Evolutionary conservation across 2,888 invertebrate genomes (phyloP).

Genomic region (Euphydryas editha): DNA sequence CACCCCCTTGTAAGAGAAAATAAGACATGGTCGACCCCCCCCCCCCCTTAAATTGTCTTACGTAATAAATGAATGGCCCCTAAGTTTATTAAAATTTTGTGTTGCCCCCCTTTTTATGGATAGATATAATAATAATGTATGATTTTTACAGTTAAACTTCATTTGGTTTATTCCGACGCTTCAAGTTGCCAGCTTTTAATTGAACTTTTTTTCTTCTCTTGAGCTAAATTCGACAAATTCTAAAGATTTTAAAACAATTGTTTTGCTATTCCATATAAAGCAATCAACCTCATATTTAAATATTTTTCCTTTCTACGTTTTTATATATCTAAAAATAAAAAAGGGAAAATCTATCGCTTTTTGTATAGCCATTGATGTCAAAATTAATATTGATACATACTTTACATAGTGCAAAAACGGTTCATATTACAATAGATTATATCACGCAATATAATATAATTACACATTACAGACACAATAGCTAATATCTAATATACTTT

Average conservation of each 20-base stretch:
- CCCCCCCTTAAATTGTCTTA: no score
- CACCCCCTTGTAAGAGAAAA: no score
- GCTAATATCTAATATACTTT: constrained; percentile 3
- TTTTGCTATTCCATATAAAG: no score
- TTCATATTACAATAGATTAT: constrained; percentile 1
- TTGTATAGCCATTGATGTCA: background rate
- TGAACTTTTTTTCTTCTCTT: background rate
- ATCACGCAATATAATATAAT: background rate
- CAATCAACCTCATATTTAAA: background rate
- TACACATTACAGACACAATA: constrained; percentile 1
- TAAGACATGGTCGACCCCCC: no score
- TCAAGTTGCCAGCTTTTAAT: background rate
- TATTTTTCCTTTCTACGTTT: background rate
- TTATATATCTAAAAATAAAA: background rate
- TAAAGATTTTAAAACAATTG: background rate
- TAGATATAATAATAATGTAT: no score
- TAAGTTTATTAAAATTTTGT: background rate
- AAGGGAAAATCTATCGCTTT: background rate
- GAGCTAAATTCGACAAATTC: no score
- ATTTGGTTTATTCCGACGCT: background rate
- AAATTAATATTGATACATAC: constrained; percentile 1
- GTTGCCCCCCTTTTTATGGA: background rate
- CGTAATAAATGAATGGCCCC: no score
- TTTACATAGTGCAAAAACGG: background rate
- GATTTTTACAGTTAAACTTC: no score